Evolutionary conservation across 2,888 invertebrate species (phyloP), one percentile per base, ranked within the genome.

Genomic region (Tetheella fluctuosa): DNA sequence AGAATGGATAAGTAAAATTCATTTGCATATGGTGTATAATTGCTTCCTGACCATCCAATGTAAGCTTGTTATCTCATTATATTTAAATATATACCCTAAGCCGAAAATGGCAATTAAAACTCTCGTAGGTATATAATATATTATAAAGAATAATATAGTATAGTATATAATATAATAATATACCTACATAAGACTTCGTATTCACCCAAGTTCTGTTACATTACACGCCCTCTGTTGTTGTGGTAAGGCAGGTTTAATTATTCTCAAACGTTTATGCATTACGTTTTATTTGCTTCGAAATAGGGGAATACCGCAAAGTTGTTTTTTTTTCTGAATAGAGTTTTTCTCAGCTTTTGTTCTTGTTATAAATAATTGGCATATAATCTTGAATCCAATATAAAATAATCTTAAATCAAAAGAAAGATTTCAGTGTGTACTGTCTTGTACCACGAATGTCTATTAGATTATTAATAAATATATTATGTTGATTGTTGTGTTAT

Each of bases 1-100:
- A 59, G 57, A 65, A 60, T 54, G 64, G 57, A 66, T 66, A 72
- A 56, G 60, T 67, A 54, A 68, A 61, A 68, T 70, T 30, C 60
- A 72, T 74, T 73, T 64, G 56, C 70, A 74, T 74, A 15, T 17
- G 66, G 63, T 60, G 62, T n/a, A n/a, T n/a, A 65, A 68, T 61
- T 57, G 64, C 60, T 61, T 70, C 57, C 20, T 20, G 42, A 20
- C 25, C 53, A 57, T 63, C 56, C 60, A 73, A 60, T 64, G 67
- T 59, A 63, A 65, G 37, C 59, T 59, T 64, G 60, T 65, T 61
- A 65, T 58, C 57, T 17, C 37, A 48, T 20, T 48, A 48, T 20
- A 5, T 39, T 6, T n/a, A n/a, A n/a, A 10, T 10, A n/a, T 10
- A n/a, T 39, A n/a, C n/a, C n/a, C n/a, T n/a, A n/a, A 39, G n/a